Evolutionary conservation across 2,797 vertebrate species (phyloP).

Genomic region (Scleropages formosus): DNA sequence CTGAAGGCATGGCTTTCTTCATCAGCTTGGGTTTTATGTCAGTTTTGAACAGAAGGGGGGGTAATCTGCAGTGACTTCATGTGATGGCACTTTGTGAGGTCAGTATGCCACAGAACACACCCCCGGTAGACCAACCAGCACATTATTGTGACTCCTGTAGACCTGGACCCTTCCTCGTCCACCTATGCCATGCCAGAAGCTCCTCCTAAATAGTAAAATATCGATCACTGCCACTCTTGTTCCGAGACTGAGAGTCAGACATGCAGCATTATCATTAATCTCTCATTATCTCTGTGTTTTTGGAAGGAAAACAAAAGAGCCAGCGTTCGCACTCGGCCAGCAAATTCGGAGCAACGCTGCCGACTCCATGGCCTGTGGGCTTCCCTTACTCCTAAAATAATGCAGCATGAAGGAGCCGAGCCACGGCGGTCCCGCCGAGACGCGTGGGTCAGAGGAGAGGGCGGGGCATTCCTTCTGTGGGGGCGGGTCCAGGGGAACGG

Average conservation of each 20-base stretch:
- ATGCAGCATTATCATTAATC: conserved; percentile 27
- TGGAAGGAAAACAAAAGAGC: background rate
- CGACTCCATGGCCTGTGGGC: conserved; percentile 25
- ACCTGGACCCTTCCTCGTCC: conserved; percentile 16
- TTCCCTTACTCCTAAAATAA: conserved; percentile 27
- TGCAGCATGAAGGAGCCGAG: conserved; percentile 21
- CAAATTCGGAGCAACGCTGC: background rate
- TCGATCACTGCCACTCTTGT: conserved; percentile 19
- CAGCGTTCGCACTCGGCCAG: conserved; percentile 24
- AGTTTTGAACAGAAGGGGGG: conserved; percentile 10
- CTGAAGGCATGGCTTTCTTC: conserved; percentile 22
- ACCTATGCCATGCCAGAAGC: conserved; percentile 25
- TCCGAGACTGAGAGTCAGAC: conserved; percentile 17
- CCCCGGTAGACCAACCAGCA: background rate
- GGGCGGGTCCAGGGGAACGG: conserved; percentile 53
- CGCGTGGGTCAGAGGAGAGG: conserved; percentile 33
- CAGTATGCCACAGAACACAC: conserved; percentile 28
- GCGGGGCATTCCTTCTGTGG: conserved; percentile 54
- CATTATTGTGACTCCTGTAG: background rate
- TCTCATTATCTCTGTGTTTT: conserved; percentile 22
- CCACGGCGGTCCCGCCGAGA: conserved; percentile 43
- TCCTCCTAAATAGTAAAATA: conserved; percentile 37
- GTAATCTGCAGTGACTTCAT: conserved; percentile 25
- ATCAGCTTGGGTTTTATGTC: conserved; percentile 27
- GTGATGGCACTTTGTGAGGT: conserved; percentile 31